Conservation (phyloP, 2,888 invertebrate species). For the Scaptomyza tumidula region DNA sequence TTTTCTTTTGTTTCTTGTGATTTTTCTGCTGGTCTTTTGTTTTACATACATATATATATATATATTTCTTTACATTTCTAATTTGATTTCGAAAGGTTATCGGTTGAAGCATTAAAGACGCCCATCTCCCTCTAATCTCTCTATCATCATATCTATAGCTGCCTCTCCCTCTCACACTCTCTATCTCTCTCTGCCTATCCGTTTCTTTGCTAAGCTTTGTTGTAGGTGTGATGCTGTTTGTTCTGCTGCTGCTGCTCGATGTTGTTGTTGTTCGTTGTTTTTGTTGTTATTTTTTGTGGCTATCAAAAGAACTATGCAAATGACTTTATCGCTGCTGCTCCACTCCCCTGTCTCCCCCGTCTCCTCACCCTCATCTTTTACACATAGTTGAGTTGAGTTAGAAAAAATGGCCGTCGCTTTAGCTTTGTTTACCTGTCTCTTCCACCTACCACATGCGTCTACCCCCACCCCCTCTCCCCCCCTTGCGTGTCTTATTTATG, state of each 20-base stretch:
- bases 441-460: slow-evolving; percentile 34
- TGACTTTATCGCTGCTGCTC: slow-evolving; percentile 69
- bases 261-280: slow-evolving; percentile 17
- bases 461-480: not conserved
- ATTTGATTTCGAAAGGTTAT: slow-evolving; percentile 79
- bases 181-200: not conserved
- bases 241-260: slow-evolving; percentile 25
- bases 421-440: slow-evolving; percentile 68
- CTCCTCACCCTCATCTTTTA: slow-evolving; percentile 5
- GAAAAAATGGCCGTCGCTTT: slow-evolving; percentile 58
- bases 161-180: not conserved
- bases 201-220: slow-evolving; percentile 23
- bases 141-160: not conserved
- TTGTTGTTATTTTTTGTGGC: slow-evolving; percentile 36
- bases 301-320: slow-evolving; percentile 76
- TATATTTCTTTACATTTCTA: slow-evolving; percentile 66
- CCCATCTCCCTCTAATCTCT: not conserved
- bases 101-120: slow-evolving; percentile 31
- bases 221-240: slow-evolving; percentile 59
- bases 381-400: slow-evolving; percentile 59
- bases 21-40: slow-evolving; percentile 26
- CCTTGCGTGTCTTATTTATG: slow-evolving; percentile 60
- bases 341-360: too few relatives aligned
- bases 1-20: slow-evolving; percentile 10
- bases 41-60: slow-evolving; percentile 8